A percentile compares a stretch with the other conserved stretches of the same genome.
Conservation (phyloP, 2,888 invertebrate genomes). For the Galeruca laticollis region DNA sequence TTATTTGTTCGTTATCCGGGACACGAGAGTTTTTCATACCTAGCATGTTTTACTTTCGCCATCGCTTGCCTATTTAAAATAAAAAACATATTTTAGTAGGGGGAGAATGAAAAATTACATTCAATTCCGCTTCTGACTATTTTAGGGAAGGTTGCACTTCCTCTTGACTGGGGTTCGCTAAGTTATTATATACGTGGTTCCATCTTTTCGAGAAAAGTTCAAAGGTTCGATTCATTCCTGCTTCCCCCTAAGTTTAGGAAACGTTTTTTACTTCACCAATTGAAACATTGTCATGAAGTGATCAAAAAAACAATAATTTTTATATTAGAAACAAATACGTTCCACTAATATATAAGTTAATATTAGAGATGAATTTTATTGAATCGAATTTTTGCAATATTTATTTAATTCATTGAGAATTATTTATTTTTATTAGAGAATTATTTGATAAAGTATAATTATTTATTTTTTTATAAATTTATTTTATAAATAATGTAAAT, state of each 20-base stretch:
- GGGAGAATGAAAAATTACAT: too few relatives aligned
- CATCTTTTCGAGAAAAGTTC: too few relatives aligned
- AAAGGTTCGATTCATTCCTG: neutral
- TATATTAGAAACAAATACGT: slow-evolving; percentile 5
- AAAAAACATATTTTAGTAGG: too few relatives aligned
- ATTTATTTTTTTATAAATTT: neutral
- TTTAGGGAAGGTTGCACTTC: too few relatives aligned
- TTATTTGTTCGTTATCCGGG: too few relatives aligned
- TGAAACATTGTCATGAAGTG: neutral
- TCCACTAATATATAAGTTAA: slow-evolving; percentile 10
- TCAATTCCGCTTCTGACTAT: too few relatives aligned
- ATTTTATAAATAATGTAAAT: neutral
- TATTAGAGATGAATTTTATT: neutral
- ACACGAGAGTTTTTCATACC: too few relatives aligned
- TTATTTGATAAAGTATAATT: neutral
- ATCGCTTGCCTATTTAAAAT: too few relatives aligned
- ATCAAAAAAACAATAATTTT: neutral
- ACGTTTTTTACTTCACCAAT: too few relatives aligned
- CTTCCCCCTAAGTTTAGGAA: neutral
- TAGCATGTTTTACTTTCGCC: too few relatives aligned
- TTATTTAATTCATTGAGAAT: neutral
- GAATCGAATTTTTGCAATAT: neutral
- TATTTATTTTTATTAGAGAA: neutral
- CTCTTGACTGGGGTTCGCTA: too few relatives aligned
- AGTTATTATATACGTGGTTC: too few relatives aligned